phyloP scores from a whole-genome alignment of 2,888 invertebrate species.

The Euproctis similis region DNA sequence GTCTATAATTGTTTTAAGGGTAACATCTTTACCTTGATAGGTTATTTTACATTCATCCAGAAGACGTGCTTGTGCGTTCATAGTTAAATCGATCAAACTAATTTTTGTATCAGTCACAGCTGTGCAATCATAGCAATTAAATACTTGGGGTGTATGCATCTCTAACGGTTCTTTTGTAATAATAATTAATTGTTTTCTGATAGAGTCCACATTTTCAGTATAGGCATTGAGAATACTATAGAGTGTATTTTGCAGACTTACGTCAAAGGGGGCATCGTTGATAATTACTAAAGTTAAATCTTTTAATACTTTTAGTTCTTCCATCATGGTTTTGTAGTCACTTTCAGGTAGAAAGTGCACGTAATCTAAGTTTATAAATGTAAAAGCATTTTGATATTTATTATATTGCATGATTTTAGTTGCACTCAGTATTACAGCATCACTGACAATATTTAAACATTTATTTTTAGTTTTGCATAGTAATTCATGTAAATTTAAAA shows the following conservation, averaged over 20 bases:
- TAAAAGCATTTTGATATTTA: constrained; percentile 13
- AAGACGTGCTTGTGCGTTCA: constrained; percentile 20
- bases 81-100: constrained; percentile 19
- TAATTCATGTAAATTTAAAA: constrained; percentile 15
- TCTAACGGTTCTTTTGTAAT: constrained; percentile 21
- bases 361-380: constrained; percentile 33
- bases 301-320: constrained; percentile 24
- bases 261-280: constrained; percentile 20
- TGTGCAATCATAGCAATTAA: constrained; percentile 7
- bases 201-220: background rate
- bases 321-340: constrained; percentile 26
- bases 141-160: constrained; percentile 8
- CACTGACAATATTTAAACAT: constrained; percentile 23
- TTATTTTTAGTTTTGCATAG: constrained; percentile 5
- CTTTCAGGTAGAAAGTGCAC: constrained; percentile 24
- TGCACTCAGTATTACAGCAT: constrained; percentile 23
- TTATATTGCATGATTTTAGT: constrained; percentile 29
- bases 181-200: constrained; percentile 22
- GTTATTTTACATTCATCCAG: constrained; percentile 18
- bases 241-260: constrained; percentile 20
- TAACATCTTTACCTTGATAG: constrained; percentile 28
- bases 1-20: constrained; percentile 20
- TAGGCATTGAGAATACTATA: constrained; percentile 15
- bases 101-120: constrained; percentile 18
- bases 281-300: constrained; percentile 23